phyloP scores from a whole-genome alignment of 2,888 invertebrate genomes.

The Meandrusa payeni region DNA sequence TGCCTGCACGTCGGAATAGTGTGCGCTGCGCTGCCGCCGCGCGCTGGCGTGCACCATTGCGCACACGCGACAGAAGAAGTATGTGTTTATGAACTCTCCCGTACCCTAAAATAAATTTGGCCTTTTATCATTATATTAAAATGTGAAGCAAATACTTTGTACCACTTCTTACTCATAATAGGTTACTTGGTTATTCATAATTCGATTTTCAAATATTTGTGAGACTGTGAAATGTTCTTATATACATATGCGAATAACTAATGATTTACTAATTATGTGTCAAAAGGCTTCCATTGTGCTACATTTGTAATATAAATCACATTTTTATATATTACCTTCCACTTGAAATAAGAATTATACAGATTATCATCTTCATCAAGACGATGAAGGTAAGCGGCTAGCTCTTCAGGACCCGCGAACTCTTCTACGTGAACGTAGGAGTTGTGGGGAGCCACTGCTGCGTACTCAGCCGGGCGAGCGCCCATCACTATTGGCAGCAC shows the following conservation, averaged over 20 bases:
- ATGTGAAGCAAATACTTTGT: too few relatives aligned
- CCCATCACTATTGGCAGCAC: conserved; percentile 98
- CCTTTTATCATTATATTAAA: too few relatives aligned
- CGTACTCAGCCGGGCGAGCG: conserved; percentile 94
- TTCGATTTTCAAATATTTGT: too few relatives aligned
- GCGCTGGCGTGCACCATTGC: conserved; percentile 88
- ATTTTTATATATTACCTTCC: conserved; percentile 90
- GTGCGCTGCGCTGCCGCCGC: conserved; percentile 63
- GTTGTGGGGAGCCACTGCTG: conserved; percentile 91
- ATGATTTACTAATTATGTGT: too few relatives aligned
- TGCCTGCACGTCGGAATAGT: conserved; percentile 91
- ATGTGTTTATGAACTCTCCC: conserved; percentile 97
- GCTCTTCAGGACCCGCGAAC: conserved; percentile 91
- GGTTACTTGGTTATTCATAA: too few relatives aligned
- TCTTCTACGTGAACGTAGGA: conserved; percentile 98
- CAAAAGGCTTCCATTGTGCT: too few relatives aligned
- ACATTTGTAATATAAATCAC: too few relatives aligned
- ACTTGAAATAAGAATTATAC: conserved; percentile 96
- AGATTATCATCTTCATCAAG: conserved; percentile 93
- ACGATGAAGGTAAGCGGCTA: conserved; percentile 92
- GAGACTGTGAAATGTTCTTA: too few relatives aligned
- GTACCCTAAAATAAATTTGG: conserved; percentile 86
- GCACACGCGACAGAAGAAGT: conserved; percentile 95
- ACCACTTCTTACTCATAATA: too few relatives aligned
- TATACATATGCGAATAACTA: too few relatives aligned